Percentiles rank a stretch among this genome's conserved stretches.
Evolutionary conservation across 2,113 vertebrate genomes (phyloP).

Genomic region (Diglossa brunneiventris): DNA sequence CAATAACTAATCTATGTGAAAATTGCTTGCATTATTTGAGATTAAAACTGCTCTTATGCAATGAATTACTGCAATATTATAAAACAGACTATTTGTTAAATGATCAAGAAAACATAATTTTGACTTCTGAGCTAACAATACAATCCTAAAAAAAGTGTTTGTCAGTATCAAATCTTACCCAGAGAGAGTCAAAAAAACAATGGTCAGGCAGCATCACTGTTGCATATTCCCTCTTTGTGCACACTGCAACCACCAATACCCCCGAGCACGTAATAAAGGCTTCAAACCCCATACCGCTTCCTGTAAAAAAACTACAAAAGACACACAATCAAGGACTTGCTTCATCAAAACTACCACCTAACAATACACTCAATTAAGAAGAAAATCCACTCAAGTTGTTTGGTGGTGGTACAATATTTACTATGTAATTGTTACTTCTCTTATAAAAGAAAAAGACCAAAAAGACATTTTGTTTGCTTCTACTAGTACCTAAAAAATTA

Average conservation of each 20-base stretch:
- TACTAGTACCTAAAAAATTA: background rate
- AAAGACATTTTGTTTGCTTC: background rate
- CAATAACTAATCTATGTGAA: background rate
- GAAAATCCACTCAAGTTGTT: background rate
- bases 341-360: background rate
- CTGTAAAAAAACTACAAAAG: constrained; percentile 88
- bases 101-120: accelerated
- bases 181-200: constrained; percentile 96
- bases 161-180: constrained; percentile 79
- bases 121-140: background rate
- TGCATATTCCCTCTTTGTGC: constrained; percentile 95
- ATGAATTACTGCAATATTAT: background rate
- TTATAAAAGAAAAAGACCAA: background rate
- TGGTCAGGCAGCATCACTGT: constrained; percentile 94
- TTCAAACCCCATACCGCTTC: constrained; percentile 91
- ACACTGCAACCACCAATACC: constrained; percentile 91
- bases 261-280: constrained; percentile 91
- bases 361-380: background rate
- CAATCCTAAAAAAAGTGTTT: background rate
- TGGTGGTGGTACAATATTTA: background rate
- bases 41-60: background rate
- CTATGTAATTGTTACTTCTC: background rate
- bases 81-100: background rate
- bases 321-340: background rate
- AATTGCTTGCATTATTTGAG: background rate